Conservation (phyloP, 2,113 vertebrate species). For the Glaucomys volans region DNA sequence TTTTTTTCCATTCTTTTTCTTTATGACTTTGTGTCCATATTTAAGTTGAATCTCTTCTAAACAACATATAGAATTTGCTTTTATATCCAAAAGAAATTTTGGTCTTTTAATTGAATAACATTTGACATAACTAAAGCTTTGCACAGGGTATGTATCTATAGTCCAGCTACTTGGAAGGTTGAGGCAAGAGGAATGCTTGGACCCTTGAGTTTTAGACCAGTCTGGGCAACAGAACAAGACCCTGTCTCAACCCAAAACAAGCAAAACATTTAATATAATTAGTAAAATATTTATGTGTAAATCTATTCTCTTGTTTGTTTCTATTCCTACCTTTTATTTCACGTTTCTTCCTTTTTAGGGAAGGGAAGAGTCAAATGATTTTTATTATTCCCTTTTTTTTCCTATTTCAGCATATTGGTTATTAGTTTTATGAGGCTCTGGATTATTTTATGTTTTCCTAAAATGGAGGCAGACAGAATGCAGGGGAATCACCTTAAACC, state of each 20-base stretch:
- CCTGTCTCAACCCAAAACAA: no score
- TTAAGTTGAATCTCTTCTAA: conserved; percentile 22
- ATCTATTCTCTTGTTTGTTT: background rate
- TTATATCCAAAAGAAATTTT: conserved; percentile 13
- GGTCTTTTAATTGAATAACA: background rate
- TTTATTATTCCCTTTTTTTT: background rate
- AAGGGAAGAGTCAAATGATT: background rate
- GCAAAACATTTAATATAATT: background rate
- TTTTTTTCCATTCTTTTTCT: background rate
- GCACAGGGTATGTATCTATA: no score
- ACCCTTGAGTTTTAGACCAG: no score
- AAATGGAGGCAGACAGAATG: background rate
- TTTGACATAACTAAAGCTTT: background rate
- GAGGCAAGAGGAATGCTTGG: no score
- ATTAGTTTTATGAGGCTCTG: background rate
- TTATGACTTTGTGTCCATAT: background rate
- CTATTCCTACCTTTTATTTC: conserved; percentile 4
- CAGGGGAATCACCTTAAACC: background rate
- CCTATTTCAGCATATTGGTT: background rate
- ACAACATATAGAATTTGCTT: background rate
- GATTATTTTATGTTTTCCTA: background rate
- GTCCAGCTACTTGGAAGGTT: no score
- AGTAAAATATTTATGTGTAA: background rate
- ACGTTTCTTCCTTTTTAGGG: background rate
- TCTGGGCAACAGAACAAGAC: no score